Evolutionary conservation across 1,140 invertebrate genomes (phyloP).

Genomic region (Drosophila pachea): DNA sequence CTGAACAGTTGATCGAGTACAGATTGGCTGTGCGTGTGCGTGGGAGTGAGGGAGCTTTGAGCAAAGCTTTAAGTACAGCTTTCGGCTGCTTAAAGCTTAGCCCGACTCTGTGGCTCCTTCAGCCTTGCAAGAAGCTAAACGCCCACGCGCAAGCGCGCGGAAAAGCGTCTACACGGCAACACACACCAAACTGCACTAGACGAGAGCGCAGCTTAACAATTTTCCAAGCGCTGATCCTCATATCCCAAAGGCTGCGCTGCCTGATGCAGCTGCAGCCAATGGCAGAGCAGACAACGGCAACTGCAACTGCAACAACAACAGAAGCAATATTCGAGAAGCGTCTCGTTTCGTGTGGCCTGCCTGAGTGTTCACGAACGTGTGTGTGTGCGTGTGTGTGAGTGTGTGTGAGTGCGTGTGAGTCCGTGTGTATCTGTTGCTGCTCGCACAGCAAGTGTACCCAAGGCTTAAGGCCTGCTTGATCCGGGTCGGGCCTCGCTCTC

Average conservation of each 20-base stretch:
- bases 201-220: conserved; percentile 54
- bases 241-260: conserved; percentile 47
- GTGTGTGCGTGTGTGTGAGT: conserved; percentile 1
- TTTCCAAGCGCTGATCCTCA: conserved; percentile 53
- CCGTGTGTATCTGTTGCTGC: conserved; percentile 63
- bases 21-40: conserved; percentile 4
- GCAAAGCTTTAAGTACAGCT: neutral
- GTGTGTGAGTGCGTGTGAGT: conserved; percentile 22
- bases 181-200: conserved; percentile 67
- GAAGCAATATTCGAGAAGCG: conserved; percentile 27
- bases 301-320: conserved; percentile 16
- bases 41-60: conserved; percentile 17
- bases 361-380: neutral
- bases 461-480: conserved; percentile 51
- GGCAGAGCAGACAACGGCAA: conserved; percentile 25
- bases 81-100: conserved; percentile 12
- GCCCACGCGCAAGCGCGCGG: conserved; percentile 43
- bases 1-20: conserved; percentile 9
- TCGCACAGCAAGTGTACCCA: conserved; percentile 66
- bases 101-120: neutral
- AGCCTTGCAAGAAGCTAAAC: neutral
- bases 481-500: conserved; percentile 11
- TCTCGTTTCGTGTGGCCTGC: conserved; percentile 32
- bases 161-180: conserved; percentile 70
- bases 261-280: conserved; percentile 53